These are phyloP conservation scores for Lasius platythorax DNA, from an alignment of 2,888 invertebrate species.

Conservation along the genomic window DNA sequence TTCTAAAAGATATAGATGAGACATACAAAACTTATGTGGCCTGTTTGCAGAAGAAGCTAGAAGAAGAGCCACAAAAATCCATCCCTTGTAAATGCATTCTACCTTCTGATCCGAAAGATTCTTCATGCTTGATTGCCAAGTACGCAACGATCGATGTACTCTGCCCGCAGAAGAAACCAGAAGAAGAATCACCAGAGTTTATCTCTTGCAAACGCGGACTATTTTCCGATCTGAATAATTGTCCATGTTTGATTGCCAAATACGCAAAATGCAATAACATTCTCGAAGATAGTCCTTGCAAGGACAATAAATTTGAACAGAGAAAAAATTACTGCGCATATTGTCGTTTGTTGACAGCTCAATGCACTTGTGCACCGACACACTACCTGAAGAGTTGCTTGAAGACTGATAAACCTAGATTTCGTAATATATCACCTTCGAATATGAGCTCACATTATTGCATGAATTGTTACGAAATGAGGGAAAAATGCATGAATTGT, in stretches of 20 bases:
- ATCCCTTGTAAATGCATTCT: slow-evolving; percentile 27
- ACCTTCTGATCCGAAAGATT: neutral
- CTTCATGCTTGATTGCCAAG: slow-evolving; percentile 3
- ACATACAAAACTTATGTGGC: neutral
- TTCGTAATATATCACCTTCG: neutral
- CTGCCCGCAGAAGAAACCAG: neutral
- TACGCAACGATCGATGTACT: neutral
- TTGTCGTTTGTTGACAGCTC: neutral
- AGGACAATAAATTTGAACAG: neutral
- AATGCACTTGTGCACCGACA: neutral
- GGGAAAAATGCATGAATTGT: slow-evolving; percentile 55
- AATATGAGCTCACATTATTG: slow-evolving; percentile 34
- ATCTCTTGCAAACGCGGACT: neutral
- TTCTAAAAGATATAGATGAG: slow-evolving; percentile 6
- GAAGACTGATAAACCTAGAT: slow-evolving; percentile 42
- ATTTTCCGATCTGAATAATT: neutral
- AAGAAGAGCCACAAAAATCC: neutral
- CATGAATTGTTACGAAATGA: slow-evolving; percentile 27
- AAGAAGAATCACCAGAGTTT: neutral
- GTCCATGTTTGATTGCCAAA: neutral
- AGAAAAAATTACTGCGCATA: slow-evolving; percentile 28
- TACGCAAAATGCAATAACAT: neutral
- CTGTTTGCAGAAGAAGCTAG: neutral
- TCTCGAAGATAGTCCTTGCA: neutral
- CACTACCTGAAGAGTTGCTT: slow-evolving; percentile 59